Evolutionary conservation across 2,888 invertebrate genomes (phyloP).

Genomic region (Polymixis flavicincta): DNA sequence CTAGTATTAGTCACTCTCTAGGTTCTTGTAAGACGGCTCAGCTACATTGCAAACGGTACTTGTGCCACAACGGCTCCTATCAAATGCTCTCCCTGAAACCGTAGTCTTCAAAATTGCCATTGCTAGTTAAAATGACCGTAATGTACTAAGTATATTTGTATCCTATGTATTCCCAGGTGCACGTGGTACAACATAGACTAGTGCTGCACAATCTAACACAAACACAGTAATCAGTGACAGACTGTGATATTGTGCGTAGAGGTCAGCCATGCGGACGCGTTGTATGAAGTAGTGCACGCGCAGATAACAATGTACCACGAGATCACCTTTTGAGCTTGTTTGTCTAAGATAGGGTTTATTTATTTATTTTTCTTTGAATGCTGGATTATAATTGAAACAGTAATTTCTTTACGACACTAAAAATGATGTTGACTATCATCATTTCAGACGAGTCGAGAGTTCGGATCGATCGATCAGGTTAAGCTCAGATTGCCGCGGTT

Average conservation of each 20-base stretch:
- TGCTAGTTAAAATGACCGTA: too few relatives aligned
- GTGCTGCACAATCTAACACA: slow-evolving; percentile 28
- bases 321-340: slow-evolving; percentile 45
- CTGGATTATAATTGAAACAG: not conserved
- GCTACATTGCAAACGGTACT: too few relatives aligned
- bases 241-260: slow-evolving; percentile 39
- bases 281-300: slow-evolving; percentile 21
- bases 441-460: too few relatives aligned
- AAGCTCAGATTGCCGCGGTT: too few relatives aligned
- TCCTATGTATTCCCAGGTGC: not conserved
- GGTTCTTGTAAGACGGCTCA: too few relatives aligned
- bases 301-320: slow-evolving; percentile 45
- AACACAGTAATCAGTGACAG: slow-evolving; percentile 47
- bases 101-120: too few relatives aligned
- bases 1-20: too few relatives aligned
- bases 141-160: too few relatives aligned
- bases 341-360: slow-evolving; percentile 26
- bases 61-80: too few relatives aligned
- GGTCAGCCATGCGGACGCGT: slow-evolving; percentile 54
- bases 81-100: too few relatives aligned
- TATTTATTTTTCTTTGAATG: slow-evolving; percentile 26
- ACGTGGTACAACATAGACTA: slow-evolving; percentile 9
- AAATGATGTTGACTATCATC: too few relatives aligned
- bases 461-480: too few relatives aligned
- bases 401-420: not conserved